A percentile compares a stretch with the other conserved stretches of the same genome.
Conservation (phyloP, 2,113 vertebrate genomes). For the Alligator mississippiensis region DNA sequence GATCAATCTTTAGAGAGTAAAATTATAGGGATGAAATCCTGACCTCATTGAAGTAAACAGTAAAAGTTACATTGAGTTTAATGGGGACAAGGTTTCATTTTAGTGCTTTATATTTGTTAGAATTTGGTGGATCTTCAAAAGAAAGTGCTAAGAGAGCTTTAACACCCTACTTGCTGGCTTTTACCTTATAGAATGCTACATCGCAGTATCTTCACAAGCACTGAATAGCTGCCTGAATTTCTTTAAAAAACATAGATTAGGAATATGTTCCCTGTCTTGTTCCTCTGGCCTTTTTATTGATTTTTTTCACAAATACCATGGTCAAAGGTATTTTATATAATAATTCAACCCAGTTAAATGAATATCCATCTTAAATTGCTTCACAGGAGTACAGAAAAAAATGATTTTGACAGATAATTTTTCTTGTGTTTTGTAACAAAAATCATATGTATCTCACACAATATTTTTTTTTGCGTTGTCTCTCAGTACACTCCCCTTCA, state of each 20-base stretch:
- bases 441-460: not conserved
- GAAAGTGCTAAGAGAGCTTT: constrained; percentile 4
- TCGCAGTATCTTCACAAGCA: not conserved
- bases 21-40: not conserved
- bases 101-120: not conserved
- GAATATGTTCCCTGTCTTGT: not conserved
- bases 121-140: not conserved
- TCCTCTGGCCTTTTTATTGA: not conserved
- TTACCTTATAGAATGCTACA: not conserved
- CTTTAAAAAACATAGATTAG: not conserved
- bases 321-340: not conserved
- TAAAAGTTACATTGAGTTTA: constrained; percentile 7
- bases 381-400: not conserved
- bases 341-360: not conserved
- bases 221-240: not conserved
- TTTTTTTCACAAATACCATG: not conserved
- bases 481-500: not conserved
- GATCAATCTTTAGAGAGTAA: not conserved
- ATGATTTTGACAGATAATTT: not conserved
- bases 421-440: not conserved
- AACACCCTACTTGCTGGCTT: not conserved
- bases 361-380: not conserved
- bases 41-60: no score
- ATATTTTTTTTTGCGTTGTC: not conserved
- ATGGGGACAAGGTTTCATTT: not conserved